A percentile compares a stretch with the other conserved stretches of the same genome.
phyloP scores from a whole-genome alignment of 2,797 vertebrate species.

The Valencia hispanica region DNA sequence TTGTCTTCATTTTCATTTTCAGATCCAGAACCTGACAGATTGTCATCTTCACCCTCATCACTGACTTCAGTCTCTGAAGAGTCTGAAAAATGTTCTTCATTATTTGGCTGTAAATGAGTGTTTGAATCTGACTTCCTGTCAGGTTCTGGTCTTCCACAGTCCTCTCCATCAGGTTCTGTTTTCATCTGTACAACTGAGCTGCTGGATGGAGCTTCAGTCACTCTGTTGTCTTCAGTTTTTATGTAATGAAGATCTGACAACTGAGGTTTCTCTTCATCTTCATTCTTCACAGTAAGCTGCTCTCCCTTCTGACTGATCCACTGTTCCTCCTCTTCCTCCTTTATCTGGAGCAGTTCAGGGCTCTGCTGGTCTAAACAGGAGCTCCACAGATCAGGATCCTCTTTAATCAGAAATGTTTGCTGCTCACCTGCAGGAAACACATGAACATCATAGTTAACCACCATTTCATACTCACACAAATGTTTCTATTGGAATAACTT shows the following conservation, averaged over 20 bases:
- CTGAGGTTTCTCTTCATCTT: constrained; percentile 7
- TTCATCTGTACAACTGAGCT: background rate
- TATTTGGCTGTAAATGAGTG: background rate
- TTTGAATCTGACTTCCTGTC: background rate
- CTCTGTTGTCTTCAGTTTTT: constrained; percentile 1
- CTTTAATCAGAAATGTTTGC: background rate
- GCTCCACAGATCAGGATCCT: background rate
- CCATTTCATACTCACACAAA: no score
- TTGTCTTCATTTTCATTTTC: constrained; percentile 13
- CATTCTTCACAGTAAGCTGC: constrained; percentile 6
- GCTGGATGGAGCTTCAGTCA: background rate
- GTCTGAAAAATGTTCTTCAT: background rate
- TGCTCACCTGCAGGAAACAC: background rate
- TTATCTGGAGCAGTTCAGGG: background rate
- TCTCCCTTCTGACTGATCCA: background rate
- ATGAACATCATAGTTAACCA: background rate
- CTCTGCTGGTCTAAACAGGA: background rate
- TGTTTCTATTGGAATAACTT: no score
- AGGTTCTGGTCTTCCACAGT: background rate
- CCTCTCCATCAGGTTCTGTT: background rate
- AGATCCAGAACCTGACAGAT: constrained; percentile 5
- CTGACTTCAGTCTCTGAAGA: background rate
- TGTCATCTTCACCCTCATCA: constrained; percentile 5
- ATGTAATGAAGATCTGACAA: background rate
- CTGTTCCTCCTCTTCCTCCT: constrained; percentile 18